phyloP scores from a whole-genome alignment of 1,140 invertebrate genomes.

The Drosophila miranda region DNA sequence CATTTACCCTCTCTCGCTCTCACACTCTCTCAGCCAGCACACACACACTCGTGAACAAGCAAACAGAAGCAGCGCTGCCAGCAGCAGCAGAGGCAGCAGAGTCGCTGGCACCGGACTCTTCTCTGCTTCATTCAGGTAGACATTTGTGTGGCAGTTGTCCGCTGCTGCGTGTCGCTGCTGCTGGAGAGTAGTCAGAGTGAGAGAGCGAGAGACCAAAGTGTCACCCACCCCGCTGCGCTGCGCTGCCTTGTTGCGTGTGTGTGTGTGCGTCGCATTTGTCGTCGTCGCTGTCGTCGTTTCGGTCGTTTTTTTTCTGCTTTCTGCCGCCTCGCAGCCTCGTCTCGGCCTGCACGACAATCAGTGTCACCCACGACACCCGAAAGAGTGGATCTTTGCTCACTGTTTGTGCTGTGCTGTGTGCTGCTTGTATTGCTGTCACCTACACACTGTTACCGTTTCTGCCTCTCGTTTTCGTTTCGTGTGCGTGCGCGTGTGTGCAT shows the following conservation, averaged over 20 bases:
- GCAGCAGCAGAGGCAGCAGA: constrained; percentile 10
- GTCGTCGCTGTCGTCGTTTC: constrained; percentile 36
- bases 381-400: constrained; percentile 65
- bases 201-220: constrained; percentile 58
- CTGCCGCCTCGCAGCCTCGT: constrained; percentile 40
- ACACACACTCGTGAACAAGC: constrained; percentile 13
- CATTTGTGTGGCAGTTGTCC: constrained; percentile 71
- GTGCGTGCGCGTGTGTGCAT: constrained; percentile 13
- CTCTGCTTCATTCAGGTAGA: constrained; percentile 62
- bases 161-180: constrained; percentile 48
- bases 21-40: constrained; percentile 8
- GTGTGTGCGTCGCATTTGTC: constrained; percentile 50
- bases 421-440: constrained; percentile 12
- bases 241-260: constrained; percentile 35
- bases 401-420: constrained; percentile 8
- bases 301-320: constrained; percentile 61
- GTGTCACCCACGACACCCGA: constrained; percentile 81
- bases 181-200: constrained; percentile 3
- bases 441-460: constrained; percentile 7
- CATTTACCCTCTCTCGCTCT: constrained; percentile 36
- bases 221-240: constrained; percentile 62
- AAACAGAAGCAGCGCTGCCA: constrained; percentile 22
- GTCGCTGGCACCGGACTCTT: neutral
- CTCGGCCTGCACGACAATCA: constrained; percentile 67
- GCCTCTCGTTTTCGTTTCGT: constrained; percentile 9